Evolutionary conservation across 2,888 invertebrate genomes (phyloP).

Genomic region (Carterocephalus palaemon): DNA sequence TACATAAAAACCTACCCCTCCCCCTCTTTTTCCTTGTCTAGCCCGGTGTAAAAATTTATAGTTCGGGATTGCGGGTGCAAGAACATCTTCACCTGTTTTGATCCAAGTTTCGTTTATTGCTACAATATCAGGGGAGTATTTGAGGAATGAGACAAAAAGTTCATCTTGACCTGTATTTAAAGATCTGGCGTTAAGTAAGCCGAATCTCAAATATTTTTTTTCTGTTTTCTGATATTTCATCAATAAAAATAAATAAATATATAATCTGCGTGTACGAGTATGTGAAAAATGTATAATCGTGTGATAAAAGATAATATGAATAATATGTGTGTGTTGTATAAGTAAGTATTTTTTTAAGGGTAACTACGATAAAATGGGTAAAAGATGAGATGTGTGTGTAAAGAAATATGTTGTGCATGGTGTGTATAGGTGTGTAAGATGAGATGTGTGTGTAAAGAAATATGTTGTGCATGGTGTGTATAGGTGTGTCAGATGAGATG

Average conservation of each 20-base stretch:
- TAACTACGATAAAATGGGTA: too few species aligned
- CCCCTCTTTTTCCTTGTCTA: background rate
- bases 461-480: too few species aligned
- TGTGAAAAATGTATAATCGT: too few species aligned
- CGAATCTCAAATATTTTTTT: background rate
- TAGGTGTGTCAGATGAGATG: too few species aligned
- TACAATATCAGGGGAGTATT: background rate
- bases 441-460: too few species aligned
- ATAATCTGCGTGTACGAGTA: background rate
- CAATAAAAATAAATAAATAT: background rate
- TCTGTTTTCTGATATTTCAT: background rate
- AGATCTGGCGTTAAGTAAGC: slow-evolving; percentile 1
- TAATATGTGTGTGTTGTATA: too few species aligned
- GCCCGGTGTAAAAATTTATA: background rate
- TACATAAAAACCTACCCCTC: too few species aligned
- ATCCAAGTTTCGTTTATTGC: slow-evolving; percentile 1
- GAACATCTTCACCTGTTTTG: background rate
- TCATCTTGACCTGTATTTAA: slow-evolving; percentile 6
- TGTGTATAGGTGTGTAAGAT: too few species aligned
- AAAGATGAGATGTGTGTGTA: too few species aligned
- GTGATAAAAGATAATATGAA: too few species aligned
- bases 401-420: too few species aligned
- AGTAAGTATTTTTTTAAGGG: too few species aligned
- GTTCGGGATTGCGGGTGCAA: background rate
- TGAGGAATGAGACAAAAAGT: background rate